These are phyloP conservation scores for Phalloptychus januarius DNA, from an alignment of 2,797 vertebrate species.

Conservation along the genomic window DNA sequence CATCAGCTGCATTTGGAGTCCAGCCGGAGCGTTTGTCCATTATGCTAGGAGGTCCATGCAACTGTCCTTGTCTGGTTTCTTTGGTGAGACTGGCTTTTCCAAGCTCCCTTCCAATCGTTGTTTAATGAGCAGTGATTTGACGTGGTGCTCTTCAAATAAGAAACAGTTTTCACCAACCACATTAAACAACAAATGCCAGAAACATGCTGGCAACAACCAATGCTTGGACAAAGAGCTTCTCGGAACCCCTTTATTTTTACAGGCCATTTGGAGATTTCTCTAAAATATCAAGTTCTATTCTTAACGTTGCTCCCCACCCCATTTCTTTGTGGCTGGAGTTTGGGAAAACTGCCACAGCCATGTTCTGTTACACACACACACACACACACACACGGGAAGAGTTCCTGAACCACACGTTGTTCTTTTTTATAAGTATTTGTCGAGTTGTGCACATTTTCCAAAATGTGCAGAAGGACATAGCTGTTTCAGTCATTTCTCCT, in stretches of 20 bases:
- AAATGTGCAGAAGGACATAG: slow-evolving; percentile 39
- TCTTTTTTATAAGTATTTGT: slow-evolving; percentile 61
- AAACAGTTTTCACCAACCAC: slow-evolving; percentile 72
- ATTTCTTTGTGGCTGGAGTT: slow-evolving; percentile 60
- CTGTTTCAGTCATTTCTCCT: slow-evolving; percentile 47
- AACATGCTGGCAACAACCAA: slow-evolving; percentile 65
- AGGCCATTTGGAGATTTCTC: slow-evolving; percentile 77
- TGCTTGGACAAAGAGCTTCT: slow-evolving; percentile 69
- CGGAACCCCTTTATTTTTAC: slow-evolving; percentile 81
- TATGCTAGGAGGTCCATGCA: slow-evolving; percentile 51
- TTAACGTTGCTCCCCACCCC: slow-evolving; percentile 66
- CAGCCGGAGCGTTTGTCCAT: slow-evolving; percentile 30
- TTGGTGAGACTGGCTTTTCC: slow-evolving; percentile 65
- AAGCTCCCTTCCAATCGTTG: slow-evolving; percentile 63
- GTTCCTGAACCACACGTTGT: slow-evolving; percentile 64
- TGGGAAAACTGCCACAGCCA: slow-evolving; percentile 53
- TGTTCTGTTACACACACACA: slow-evolving; percentile 65
- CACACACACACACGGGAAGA: slow-evolving; percentile 49
- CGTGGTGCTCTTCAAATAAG: slow-evolving; percentile 69
- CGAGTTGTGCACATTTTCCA: slow-evolving; percentile 58
- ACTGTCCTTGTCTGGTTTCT: slow-evolving; percentile 54
- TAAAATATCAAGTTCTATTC: slow-evolving; percentile 79
- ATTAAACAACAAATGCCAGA: slow-evolving; percentile 69
- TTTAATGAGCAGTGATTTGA: slow-evolving; percentile 67
- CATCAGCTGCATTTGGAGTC: slow-evolving; percentile 47